phyloP scores from a whole-genome alignment of 2,113 vertebrate species.

The Malurus elegans region DNA sequence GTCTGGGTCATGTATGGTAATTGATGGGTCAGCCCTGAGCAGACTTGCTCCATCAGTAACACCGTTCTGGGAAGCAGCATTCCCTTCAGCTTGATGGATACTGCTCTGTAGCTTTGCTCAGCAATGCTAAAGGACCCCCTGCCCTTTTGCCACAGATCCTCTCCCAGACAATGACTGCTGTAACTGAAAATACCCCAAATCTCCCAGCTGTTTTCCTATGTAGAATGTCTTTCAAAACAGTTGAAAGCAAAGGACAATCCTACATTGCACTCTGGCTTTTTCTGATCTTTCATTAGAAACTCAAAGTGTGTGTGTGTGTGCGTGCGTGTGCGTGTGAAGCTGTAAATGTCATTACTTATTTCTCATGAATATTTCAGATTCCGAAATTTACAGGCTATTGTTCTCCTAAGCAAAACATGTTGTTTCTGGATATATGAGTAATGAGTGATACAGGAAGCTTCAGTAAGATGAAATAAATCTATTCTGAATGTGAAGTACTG shows the following conservation, averaged over 20 bases:
- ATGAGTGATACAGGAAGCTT: background rate
- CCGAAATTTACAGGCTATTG: conserved; percentile 40
- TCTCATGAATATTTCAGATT: conserved; percentile 51
- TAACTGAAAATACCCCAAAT: background rate
- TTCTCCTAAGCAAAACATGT: conserved; percentile 32
- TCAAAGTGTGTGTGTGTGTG: background rate
- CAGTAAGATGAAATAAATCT: background rate
- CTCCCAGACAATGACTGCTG: background rate
- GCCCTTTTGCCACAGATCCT: background rate
- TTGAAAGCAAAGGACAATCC: background rate
- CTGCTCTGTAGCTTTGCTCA: background rate
- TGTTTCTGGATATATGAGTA: conserved; percentile 17
- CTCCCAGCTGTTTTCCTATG: background rate
- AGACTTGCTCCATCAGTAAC: background rate
- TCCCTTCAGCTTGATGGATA: background rate
- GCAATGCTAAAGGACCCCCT: background rate
- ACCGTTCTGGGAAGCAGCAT: background rate
- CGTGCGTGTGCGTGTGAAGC: background rate
- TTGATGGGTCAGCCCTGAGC: background rate
- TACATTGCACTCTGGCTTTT: background rate
- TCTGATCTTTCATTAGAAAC: background rate
- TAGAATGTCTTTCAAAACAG: background rate
- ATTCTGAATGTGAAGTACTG: background rate
- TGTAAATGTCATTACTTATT: conserved; percentile 37
- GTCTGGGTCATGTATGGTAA: background rate